Conservation (phyloP, 1,140 invertebrate genomes). For the Glossosoma conforme region DNA sequence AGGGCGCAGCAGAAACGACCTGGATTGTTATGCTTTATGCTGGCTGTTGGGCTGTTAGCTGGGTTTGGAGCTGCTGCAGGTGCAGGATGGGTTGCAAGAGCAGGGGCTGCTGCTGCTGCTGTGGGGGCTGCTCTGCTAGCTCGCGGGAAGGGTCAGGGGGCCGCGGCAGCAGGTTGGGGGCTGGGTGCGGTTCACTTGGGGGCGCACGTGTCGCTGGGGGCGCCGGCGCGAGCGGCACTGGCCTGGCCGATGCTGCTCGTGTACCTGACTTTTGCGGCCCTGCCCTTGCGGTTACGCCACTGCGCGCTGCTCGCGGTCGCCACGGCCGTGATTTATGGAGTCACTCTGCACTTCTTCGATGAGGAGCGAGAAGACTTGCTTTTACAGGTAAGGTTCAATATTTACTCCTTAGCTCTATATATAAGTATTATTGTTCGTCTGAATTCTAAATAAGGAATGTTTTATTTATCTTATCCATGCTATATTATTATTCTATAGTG, state of each 20-base stretch:
- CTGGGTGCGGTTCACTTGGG: slow-evolving; percentile 52
- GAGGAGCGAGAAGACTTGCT: slow-evolving; percentile 45
- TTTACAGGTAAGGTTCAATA: slow-evolving; percentile 59
- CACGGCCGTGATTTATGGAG: slow-evolving; percentile 35
- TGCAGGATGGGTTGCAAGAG: slow-evolving; percentile 36
- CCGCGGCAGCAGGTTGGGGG: slow-evolving; percentile 40
- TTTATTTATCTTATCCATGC: no score
- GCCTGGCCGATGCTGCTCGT: slow-evolving; percentile 77
- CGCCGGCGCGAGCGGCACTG: slow-evolving; percentile 50
- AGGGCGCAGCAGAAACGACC: slow-evolving; percentile 68
- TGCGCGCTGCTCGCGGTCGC: slow-evolving; percentile 49
- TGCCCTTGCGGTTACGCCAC: slow-evolving; percentile 67
- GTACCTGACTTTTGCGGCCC: slow-evolving; percentile 78
- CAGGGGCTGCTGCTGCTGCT: slow-evolving; percentile 41
- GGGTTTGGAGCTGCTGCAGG: slow-evolving; percentile 56
- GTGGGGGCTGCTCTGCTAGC: slow-evolving; percentile 52
- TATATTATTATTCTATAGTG: no score
- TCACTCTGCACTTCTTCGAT: slow-evolving; percentile 42
- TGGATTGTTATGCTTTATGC: slow-evolving; percentile 70
- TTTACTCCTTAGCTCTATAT: no score
- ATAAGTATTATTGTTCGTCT: no score
- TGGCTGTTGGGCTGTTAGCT: slow-evolving; percentile 56
- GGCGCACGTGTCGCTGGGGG: slow-evolving; percentile 31
- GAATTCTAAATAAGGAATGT: no score
- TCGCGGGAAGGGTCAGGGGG: slow-evolving; percentile 46